Conservation (phyloP, 2,113 vertebrate species). For the Paratilapia polleni region DNA sequence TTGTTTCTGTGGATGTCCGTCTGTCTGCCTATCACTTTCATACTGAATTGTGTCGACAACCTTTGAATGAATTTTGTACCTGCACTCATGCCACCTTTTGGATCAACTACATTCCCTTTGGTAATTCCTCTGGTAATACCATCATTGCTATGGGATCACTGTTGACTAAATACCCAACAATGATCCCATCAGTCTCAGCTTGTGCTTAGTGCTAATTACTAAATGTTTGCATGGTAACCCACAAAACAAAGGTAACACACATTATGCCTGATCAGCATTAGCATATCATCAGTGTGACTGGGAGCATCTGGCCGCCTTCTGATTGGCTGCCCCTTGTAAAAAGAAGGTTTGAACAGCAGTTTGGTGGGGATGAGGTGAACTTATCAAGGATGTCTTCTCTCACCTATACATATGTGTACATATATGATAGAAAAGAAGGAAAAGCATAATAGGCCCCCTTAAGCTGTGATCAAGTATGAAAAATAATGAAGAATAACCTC, state of each 20-base stretch:
- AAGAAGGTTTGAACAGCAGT: no score
- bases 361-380: no score
- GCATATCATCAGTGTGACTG: no score
- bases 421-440: neutral
- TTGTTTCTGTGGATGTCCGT: neutral
- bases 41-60: fast-evolving
- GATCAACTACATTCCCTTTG: neutral
- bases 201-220: no score
- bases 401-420: no score
- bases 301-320: no score
- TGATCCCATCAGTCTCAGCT: no score
- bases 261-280: neutral
- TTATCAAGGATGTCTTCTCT: no score
- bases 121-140: neutral
- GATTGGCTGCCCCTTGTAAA: no score
- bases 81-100: neutral
- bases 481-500: no score
- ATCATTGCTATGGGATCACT: no score
- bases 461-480: neutral
- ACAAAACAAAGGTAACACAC: neutral
- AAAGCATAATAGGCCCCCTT: neutral
- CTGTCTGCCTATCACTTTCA: neutral
- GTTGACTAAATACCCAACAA: neutral
- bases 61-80: neutral
- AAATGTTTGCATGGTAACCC: neutral